Conservation (phyloP, 2,113 vertebrate species). For the Hyperoodon ampullatus region DNA sequence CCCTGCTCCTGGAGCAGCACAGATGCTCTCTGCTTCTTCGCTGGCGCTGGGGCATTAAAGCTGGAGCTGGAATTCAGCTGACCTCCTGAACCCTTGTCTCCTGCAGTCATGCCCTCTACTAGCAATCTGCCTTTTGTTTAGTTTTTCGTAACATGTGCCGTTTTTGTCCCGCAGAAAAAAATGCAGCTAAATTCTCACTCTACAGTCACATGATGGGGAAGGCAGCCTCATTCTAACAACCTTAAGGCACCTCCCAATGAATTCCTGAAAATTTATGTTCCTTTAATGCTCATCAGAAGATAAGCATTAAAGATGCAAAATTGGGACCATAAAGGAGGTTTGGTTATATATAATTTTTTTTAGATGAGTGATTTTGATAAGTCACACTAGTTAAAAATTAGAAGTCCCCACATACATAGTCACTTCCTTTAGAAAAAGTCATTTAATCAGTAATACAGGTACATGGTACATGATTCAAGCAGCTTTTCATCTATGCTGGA, state of each 20-base stretch:
- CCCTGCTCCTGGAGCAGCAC: conserved; percentile 68
- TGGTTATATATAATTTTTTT: conserved; percentile 71
- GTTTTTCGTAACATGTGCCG: conserved; percentile 55
- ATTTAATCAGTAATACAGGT: conserved; percentile 64
- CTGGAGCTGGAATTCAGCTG: conserved; percentile 37
- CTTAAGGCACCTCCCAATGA: background rate
- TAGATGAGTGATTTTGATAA: conserved; percentile 75
- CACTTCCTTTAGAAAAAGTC: conserved; percentile 72
- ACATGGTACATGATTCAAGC: conserved; percentile 75
- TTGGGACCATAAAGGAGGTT: background rate
- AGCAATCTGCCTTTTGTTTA: conserved; percentile 52
- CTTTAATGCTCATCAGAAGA: background rate
- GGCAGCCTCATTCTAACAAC: background rate
- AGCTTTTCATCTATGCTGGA: conserved; percentile 79
- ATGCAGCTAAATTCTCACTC: background rate
- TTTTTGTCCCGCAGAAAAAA: background rate
- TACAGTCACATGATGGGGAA: background rate
- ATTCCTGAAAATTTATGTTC: background rate
- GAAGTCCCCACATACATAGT: conserved; percentile 68
- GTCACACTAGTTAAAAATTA: conserved; percentile 77
- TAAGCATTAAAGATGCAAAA: background rate
- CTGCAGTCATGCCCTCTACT: conserved; percentile 7
- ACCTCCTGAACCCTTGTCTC: conserved; percentile 61
- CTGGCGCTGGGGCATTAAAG: conserved; percentile 67
- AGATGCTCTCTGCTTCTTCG: conserved; percentile 49